These are phyloP conservation scores for Steinernema feltiae DNA, from an alignment of 1,140 invertebrate species.

Conservation along the genomic window DNA sequence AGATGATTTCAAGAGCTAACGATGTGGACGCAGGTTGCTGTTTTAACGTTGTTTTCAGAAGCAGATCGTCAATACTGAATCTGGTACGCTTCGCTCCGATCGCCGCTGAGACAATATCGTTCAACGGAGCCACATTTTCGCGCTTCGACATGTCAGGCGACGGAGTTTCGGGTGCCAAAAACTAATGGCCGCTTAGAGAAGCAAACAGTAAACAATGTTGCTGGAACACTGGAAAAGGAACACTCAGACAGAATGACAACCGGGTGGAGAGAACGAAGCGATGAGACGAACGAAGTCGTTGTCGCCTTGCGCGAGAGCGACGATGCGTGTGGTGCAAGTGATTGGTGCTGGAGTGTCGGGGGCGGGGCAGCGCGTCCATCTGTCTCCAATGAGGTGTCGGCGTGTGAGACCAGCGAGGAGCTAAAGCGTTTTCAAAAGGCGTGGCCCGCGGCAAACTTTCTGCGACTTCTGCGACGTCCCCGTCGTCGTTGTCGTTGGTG, in stretches of 20 bases:
- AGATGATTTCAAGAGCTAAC: background rate
- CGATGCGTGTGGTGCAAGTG: slow-evolving; percentile 11
- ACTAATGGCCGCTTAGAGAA: background rate
- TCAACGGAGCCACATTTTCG: background rate
- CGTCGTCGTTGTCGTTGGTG: background rate
- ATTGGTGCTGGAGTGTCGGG: slow-evolving; percentile 10
- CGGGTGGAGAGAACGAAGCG: slow-evolving; percentile 5
- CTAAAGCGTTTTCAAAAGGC: background rate
- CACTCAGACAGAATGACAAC: background rate
- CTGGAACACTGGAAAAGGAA: background rate
- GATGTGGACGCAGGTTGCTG: background rate
- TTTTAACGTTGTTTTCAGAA: background rate
- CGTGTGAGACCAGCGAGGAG: background rate
- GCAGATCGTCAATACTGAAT: background rate
- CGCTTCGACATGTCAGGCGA: background rate
- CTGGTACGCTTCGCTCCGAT: background rate
- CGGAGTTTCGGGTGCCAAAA: background rate
- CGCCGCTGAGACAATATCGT: background rate
- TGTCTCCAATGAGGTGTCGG: slow-evolving; percentile 14
- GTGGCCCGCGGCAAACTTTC: too few relatives aligned
- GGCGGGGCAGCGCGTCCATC: background rate
- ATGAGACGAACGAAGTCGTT: slow-evolving; percentile 3
- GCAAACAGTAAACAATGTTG: background rate
- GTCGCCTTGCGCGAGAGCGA: slow-evolving; percentile 12
- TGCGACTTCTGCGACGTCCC: background rate